Evolutionary conservation across 2,888 invertebrate genomes (phyloP).

Genomic region (Noctua janthina): DNA sequence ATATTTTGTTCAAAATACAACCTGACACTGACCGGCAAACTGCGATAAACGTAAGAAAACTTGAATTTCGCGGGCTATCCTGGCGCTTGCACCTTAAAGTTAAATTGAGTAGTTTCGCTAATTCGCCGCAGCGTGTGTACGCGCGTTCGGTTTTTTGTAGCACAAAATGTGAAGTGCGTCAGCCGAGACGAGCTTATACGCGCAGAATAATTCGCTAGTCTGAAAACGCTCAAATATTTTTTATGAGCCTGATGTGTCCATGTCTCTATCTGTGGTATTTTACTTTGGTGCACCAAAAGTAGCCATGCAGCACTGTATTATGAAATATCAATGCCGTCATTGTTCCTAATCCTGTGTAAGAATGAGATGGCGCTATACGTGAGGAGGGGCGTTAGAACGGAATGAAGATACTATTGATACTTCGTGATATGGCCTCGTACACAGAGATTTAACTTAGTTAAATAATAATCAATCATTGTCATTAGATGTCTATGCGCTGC

Average conservation of each 20-base stretch:
- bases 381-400: background rate
- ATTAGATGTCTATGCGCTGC: conserved; percentile 5
- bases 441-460: conserved; percentile 11
- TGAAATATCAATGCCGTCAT: background rate
- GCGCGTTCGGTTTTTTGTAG: no score
- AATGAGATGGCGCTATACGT: background rate
- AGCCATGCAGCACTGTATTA: background rate
- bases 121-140: no score
- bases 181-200: background rate
- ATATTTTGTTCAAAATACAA: no score
- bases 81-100: no score
- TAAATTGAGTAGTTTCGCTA: no score
- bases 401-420: background rate
- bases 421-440: background rate
- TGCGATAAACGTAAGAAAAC: no score
- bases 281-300: background rate
- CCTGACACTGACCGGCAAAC: no score
- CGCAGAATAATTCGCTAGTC: background rate
- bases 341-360: background rate
- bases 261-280: background rate
- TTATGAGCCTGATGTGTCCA: no score
- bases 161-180: background rate
- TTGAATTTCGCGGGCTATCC: no score
- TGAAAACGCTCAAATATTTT: background rate
- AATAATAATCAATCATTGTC: conserved; percentile 4